These are phyloP conservation scores for Silurus asotus DNA, from an alignment of 2,113 vertebrate genomes.

Conservation along the genomic window DNA sequence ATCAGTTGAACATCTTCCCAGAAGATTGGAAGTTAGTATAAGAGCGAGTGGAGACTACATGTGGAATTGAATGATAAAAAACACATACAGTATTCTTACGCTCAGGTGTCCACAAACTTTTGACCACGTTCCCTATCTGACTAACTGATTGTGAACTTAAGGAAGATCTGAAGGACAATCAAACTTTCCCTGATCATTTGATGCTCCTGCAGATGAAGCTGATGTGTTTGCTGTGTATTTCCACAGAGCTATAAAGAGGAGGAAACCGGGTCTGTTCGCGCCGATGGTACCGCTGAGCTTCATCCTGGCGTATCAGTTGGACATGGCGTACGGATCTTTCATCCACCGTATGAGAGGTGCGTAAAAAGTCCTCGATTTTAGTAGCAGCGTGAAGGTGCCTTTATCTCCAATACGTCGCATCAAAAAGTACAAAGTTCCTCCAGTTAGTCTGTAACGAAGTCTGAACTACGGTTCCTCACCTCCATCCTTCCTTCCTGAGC, in stretches of 20 bases:
- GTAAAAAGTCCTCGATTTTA: not conserved
- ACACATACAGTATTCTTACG: no score
- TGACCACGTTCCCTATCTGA: no score
- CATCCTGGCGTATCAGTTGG: slow-evolving; percentile 81
- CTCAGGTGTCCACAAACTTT: no score
- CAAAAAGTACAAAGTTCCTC: not conserved
- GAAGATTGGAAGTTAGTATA: no score
- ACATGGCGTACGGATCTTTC: slow-evolving; percentile 83
- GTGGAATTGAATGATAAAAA: no score
- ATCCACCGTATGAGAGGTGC: slow-evolving; percentile 82
- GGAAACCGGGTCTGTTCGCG: slow-evolving; percentile 71
- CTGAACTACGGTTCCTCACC: not conserved
- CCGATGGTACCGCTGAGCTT: slow-evolving; percentile 84
- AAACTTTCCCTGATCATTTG: not conserved
- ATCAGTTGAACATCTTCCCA: no score
- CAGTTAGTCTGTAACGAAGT: not conserved
- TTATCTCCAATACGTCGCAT: no score
- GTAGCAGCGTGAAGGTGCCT: not conserved
- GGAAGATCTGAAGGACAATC: no score
- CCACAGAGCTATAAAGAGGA: slow-evolving; percentile 79
- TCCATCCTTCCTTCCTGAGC: not conserved
- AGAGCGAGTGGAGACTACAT: no score
- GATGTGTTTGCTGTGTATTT: not conserved
- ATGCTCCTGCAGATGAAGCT: not conserved
- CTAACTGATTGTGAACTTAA: no score